A percentile compares a stretch with the other conserved stretches of the same genome.
Conservation (phyloP, 2,797 vertebrate genomes). For the Myiothlypis coronata region DNA sequence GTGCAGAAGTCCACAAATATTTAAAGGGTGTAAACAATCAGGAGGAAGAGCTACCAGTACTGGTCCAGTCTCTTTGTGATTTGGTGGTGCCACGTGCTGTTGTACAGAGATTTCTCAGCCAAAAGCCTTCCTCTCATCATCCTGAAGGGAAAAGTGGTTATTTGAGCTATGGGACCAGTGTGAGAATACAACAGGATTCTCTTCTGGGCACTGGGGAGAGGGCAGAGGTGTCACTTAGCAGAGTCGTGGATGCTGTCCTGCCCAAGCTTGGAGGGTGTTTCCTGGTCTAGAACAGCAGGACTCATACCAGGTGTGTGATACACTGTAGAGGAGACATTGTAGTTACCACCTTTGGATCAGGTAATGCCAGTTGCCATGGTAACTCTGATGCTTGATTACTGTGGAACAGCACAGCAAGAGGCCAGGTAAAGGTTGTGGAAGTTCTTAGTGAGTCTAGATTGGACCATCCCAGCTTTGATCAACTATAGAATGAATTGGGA, state of each 20-base stretch:
- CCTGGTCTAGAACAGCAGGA: neutral
- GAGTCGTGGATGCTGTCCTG: neutral
- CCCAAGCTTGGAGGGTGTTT: neutral
- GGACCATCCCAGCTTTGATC: neutral
- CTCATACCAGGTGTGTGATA: rapidly evolving
- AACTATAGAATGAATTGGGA: neutral
- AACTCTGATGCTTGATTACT: neutral
- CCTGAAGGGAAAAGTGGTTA: neutral
- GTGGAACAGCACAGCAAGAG: neutral
- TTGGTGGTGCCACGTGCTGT: neutral
- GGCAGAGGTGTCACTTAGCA: neutral
- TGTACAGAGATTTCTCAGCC: neutral
- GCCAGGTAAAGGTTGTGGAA: neutral
- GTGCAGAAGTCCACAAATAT: conserved; percentile 72
- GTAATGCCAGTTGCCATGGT: neutral
- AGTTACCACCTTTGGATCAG: neutral
- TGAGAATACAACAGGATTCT: neutral
- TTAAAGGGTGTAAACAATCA: conserved; percentile 65
- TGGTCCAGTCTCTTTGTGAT: neutral
- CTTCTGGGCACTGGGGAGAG: neutral
- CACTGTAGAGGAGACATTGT: neutral
- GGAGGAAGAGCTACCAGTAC: conserved; percentile 45
- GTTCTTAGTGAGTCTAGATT: neutral
- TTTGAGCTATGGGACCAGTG: neutral
- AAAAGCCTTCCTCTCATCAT: neutral